phyloP scores from a whole-genome alignment of 1,140 invertebrate genomes.

The Alviniconcha marisindica region DNA sequence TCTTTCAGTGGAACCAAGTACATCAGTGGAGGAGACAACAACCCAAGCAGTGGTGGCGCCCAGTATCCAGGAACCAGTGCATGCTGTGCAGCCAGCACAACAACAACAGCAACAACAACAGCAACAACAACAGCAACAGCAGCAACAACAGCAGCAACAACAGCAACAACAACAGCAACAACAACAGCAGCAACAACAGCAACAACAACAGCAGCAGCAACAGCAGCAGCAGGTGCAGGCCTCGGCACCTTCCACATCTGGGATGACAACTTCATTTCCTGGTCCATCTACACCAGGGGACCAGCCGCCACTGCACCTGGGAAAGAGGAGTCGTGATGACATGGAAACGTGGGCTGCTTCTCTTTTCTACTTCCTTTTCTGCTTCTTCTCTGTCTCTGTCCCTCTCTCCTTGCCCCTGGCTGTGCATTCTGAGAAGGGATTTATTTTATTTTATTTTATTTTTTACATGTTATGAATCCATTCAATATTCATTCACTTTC shows the following conservation, averaged over 20 bases:
- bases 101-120: conserved; percentile 66
- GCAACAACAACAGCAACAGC: conserved; percentile 56
- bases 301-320: not conserved
- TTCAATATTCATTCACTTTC: too few relatives aligned
- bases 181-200: conserved; percentile 5
- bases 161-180: conserved; percentile 50
- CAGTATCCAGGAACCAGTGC: conserved; percentile 40
- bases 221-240: not conserved
- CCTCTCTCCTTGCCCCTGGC: too few relatives aligned
- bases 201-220: conserved; percentile 7
- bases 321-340: conserved; percentile 15
- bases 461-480: too few relatives aligned
- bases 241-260: conserved; percentile 37
- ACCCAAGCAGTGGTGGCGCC: conserved; percentile 47
- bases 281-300: conserved; percentile 11
- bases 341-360: not conserved
- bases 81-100: conserved; percentile 46
- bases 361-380: too few relatives aligned
- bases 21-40: conserved; percentile 19
- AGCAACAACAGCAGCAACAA: conserved; percentile 59
- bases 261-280: conserved; percentile 1
- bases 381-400: too few relatives aligned
- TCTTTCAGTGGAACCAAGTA: conserved; percentile 12
- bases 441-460: too few relatives aligned
- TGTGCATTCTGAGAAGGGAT: too few relatives aligned